phyloP scores from a whole-genome alignment of 2,797 vertebrate species.

The Babyrousa celebensis region DNA sequence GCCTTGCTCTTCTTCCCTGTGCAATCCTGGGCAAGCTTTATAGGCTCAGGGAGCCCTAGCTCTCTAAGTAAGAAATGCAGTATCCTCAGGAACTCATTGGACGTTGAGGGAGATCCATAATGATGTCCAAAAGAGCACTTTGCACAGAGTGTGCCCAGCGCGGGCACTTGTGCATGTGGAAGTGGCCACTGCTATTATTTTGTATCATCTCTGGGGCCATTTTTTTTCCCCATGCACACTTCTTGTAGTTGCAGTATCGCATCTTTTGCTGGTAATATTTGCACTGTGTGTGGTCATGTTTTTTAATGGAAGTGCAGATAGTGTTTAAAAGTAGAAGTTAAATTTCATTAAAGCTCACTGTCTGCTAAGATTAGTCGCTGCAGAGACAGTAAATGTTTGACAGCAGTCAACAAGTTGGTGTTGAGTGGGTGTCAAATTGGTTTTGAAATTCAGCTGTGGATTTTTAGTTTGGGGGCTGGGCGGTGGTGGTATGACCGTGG shows the following conservation, averaged over 20 bases:
- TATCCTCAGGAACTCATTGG: background rate
- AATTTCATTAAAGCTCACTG: background rate
- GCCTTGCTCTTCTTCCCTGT: background rate
- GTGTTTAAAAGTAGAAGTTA: constrained; percentile 22
- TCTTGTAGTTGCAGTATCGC: background rate
- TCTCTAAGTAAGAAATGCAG: background rate
- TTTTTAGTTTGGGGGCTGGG: background rate
- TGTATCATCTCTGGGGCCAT: background rate
- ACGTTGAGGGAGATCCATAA: accelerated
- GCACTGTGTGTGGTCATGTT: background rate
- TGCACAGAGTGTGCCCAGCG: accelerated
- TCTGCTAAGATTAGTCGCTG: background rate
- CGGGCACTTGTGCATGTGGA: accelerated
- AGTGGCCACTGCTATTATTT: background rate
- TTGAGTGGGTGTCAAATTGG: background rate
- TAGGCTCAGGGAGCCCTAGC: background rate
- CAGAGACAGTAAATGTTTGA: background rate
- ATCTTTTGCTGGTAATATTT: constrained; percentile 1
- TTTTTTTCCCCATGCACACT: background rate
- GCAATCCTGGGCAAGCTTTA: background rate
- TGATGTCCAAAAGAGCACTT: background rate
- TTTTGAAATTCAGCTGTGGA: background rate
- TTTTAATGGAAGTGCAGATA: background rate
- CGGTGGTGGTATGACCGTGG: too few relatives aligned
- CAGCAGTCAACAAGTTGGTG: background rate